Conservation (phyloP, 2,797 vertebrate genomes). For the Crax fasciolata region DNA sequence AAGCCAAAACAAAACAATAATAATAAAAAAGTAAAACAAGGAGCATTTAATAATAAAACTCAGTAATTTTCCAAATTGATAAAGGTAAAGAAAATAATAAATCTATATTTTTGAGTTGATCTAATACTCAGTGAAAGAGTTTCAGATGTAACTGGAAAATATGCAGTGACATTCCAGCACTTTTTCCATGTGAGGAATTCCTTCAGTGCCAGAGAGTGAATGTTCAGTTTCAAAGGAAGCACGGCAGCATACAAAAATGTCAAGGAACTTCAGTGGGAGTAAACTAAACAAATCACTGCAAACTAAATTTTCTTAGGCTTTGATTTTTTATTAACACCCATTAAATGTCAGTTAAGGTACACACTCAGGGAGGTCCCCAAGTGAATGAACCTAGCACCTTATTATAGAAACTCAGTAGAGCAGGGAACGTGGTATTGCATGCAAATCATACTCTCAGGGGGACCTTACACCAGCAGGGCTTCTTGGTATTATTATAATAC, state of each 20-base stretch:
- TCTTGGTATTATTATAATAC: not conserved
- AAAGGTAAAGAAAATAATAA: not conserved
- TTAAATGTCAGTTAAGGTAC: not conserved
- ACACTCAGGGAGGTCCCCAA: not conserved
- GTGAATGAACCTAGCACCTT: not conserved
- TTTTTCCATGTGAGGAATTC: not conserved
- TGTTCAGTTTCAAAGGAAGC: not conserved
- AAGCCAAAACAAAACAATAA: too few relatives aligned
- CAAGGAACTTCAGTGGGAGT: not conserved
- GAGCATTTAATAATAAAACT: not conserved
- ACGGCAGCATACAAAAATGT: rapidly evolving
- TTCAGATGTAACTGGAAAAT: not conserved
- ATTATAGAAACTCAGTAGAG: not conserved
- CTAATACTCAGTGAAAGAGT: not conserved
- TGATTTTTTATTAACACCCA: not conserved
- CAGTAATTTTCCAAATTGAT: not conserved
- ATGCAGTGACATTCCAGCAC: not conserved
- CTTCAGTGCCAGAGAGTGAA: not conserved
- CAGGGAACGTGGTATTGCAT: not conserved
- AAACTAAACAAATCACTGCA: not conserved
- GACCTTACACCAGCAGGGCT: not conserved
- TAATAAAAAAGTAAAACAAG: not conserved
- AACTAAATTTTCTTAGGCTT: not conserved
- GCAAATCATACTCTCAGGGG: rapidly evolving
- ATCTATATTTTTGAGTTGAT: rapidly evolving